Conservation (phyloP, 2,113 vertebrate species). For the Pedionomus torquatus region DNA sequence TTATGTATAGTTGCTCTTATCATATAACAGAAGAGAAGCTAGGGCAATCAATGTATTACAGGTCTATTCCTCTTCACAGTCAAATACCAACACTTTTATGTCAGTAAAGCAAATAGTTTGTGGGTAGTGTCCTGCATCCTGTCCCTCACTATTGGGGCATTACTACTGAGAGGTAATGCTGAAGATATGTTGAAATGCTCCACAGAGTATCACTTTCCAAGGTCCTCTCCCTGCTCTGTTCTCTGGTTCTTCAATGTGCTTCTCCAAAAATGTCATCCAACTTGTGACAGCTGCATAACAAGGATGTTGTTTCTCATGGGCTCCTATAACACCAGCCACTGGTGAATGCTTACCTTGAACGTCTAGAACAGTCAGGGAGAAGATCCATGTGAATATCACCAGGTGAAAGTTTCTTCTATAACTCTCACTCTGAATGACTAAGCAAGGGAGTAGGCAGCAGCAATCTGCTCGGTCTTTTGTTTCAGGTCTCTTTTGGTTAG, state of each 20-base stretch:
- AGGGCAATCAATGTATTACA: neutral
- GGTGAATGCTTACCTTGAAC: neutral
- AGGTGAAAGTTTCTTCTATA: neutral
- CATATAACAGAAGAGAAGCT: neutral
- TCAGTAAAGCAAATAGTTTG: neutral
- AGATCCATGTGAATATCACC: neutral
- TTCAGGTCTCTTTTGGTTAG: neutral
- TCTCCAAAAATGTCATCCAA: neutral
- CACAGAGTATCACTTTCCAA: fast-evolving
- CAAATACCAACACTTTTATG: neutral
- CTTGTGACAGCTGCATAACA: neutral
- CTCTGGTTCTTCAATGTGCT: neutral
- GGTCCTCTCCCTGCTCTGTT: neutral
- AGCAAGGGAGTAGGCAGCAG: neutral
- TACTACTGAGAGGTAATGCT: neutral
- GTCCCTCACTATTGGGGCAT: fast-evolving
- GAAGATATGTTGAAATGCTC: neutral
- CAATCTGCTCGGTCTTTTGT: neutral
- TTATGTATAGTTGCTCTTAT: neutral
- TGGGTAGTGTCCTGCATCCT: neutral
- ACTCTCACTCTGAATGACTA: neutral
- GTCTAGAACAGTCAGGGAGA: neutral
- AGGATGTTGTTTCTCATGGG: neutral
- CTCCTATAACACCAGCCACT: fast-evolving
- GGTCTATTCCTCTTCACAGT: neutral